These are phyloP conservation scores for Hydrotaea cyrtoneurina DNA, from an alignment of 2,888 invertebrate species.

Conservation along the genomic window DNA sequence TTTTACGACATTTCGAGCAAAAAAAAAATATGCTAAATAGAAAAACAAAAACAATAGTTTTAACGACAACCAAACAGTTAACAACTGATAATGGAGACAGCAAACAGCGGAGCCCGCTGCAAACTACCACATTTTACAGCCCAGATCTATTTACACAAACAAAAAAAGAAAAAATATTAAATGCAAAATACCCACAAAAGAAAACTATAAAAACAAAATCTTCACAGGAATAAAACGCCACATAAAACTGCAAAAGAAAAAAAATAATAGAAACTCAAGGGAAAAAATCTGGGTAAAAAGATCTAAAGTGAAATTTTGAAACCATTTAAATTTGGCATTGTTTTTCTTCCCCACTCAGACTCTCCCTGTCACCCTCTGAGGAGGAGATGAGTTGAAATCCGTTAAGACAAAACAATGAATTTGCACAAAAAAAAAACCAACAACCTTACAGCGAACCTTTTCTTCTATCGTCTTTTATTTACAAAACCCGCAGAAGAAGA, in stretches of 20 bases:
- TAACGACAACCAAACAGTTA: slow-evolving; percentile 19
- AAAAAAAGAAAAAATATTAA: too few species aligned
- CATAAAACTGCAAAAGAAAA: slow-evolving; percentile 26
- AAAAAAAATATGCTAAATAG: slow-evolving; percentile 25
- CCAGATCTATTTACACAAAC: slow-evolving; percentile 36
- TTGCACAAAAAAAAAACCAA: slow-evolving; percentile 16
- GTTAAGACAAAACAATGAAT: slow-evolving; percentile 52
- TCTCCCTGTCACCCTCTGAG: background rate
- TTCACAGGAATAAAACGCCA: slow-evolving; percentile 55
- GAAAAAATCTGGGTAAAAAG: slow-evolving; percentile 43
- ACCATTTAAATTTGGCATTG: slow-evolving; percentile 64
- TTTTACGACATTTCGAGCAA: slow-evolving; percentile 27
- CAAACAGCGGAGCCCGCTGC: background rate
- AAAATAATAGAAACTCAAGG: slow-evolving; percentile 30
- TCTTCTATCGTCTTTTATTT: slow-evolving; percentile 4
- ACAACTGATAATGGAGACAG: slow-evolving; percentile 15
- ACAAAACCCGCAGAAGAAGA: slow-evolving; percentile 4
- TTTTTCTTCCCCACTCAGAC: slow-evolving; percentile 12
- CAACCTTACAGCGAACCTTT: background rate
- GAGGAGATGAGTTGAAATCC: background rate
- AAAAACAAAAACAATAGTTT: background rate
- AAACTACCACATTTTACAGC: slow-evolving; percentile 16
- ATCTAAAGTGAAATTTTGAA: slow-evolving; percentile 58
- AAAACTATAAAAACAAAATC: slow-evolving; percentile 54
- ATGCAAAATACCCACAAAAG: slow-evolving; percentile 22